Conservation (phyloP, 2,797 vertebrate genomes). For the Cuniculus paca region DNA sequence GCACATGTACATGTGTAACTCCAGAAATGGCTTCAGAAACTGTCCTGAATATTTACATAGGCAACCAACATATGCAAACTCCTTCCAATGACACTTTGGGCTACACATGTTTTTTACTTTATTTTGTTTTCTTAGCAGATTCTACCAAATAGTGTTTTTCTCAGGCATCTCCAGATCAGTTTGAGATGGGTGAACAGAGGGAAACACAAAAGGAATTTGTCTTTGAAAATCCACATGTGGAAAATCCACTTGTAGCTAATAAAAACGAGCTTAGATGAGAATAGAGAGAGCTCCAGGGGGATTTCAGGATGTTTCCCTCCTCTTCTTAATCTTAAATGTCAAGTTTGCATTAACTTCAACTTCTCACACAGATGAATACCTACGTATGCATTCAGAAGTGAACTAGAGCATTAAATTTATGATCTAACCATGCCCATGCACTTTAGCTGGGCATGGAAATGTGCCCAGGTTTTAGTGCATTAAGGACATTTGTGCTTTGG, state of each 20-base stretch:
- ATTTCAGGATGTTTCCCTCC: not conserved
- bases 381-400: conserved; percentile 4
- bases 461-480: not conserved
- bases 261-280: conserved; percentile 67
- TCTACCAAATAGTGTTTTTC: conserved; percentile 29
- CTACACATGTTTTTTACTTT: not conserved
- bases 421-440: not conserved
- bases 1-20: not conserved
- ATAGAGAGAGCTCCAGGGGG: not conserved
- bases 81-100: not conserved
- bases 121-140: not conserved
- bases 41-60: conserved; percentile 6
- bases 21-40: conserved; percentile 40
- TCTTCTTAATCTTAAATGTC: conserved; percentile 66
- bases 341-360: conserved; percentile 66
- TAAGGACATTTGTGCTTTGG: not conserved
- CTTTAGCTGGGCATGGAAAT: conserved; percentile 22
- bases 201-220: conserved; percentile 56
- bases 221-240: conserved; percentile 58
- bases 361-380: conserved; percentile 65
- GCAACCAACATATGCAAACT: conserved; percentile 21
- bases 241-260: conserved; percentile 65
- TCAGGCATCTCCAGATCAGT: conserved; percentile 44
- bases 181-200: conserved; percentile 48
- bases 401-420: conserved; percentile 34